Conservation (phyloP, 2,888 invertebrate species). For the Drosophila anomalata region DNA sequence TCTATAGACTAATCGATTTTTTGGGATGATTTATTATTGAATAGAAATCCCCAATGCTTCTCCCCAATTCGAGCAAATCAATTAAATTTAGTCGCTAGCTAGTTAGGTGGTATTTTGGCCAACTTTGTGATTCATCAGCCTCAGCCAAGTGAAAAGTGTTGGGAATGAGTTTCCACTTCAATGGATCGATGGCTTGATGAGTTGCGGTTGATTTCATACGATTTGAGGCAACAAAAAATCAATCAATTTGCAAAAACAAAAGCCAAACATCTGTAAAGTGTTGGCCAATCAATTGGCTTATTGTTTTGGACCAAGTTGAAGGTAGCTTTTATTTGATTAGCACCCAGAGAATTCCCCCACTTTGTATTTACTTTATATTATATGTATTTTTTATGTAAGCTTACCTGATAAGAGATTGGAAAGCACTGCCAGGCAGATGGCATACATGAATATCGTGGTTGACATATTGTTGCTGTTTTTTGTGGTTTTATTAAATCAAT, state of each 20-base stretch:
- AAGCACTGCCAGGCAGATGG: slow-evolving; percentile 71
- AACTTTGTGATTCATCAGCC: slow-evolving; percentile 8
- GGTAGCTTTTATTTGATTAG: slow-evolving; percentile 36
- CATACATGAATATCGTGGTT: slow-evolving; percentile 53
- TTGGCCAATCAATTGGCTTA: slow-evolving; percentile 31
- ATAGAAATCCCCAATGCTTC: background rate
- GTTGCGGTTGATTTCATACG: slow-evolving; percentile 27
- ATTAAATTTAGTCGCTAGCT: slow-evolving; percentile 17
- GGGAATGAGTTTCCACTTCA: slow-evolving; percentile 57
- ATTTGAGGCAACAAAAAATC: slow-evolving; percentile 20
- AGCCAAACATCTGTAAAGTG: slow-evolving; percentile 14
- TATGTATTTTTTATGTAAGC: slow-evolving; percentile 16
- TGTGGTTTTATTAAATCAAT: slow-evolving; percentile 19
- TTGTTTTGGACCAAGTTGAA: slow-evolving; percentile 12
- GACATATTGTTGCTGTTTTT: slow-evolving; percentile 54
- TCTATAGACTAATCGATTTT: background rate
- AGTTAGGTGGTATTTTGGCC: slow-evolving; percentile 1
- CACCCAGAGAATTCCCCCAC: slow-evolving; percentile 1
- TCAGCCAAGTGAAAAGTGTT: slow-evolving; percentile 23
- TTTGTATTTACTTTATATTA: background rate
- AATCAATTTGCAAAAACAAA: slow-evolving; percentile 32
- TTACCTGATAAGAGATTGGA: slow-evolving; percentile 81
- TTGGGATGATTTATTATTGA: background rate
- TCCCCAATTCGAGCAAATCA: slow-evolving; percentile 3
- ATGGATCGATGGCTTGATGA: slow-evolving; percentile 37